Percentiles rank a stretch among this genome's conserved stretches.
Evolutionary conservation across 2,888 invertebrate species (phyloP).

Genomic region (Noctua fimbriata): DNA sequence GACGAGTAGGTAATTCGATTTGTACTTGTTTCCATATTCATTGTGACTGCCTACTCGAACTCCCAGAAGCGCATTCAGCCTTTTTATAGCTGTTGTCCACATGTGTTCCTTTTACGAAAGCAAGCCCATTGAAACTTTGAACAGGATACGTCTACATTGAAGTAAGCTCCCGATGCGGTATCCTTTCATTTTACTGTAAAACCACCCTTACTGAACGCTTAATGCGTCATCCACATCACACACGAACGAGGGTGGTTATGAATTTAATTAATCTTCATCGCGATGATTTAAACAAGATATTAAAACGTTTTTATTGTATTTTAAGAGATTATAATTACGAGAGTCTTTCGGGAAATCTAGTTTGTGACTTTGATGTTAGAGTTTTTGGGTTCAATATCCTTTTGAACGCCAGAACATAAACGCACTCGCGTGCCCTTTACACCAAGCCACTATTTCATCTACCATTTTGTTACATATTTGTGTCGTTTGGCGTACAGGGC

Average conservation of each 20-base stretch:
- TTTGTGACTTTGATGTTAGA: background rate
- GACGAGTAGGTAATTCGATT: conserved; percentile 3
- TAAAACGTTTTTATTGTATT: conserved; percentile 63
- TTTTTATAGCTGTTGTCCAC: conserved; percentile 26
- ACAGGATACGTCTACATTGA: conserved; percentile 28
- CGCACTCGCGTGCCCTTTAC: too few species aligned
- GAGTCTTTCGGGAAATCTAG: conserved; percentile 1
- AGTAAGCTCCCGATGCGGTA: conserved; percentile 28
- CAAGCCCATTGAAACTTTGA: conserved; percentile 30
- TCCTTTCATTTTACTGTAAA: conserved; percentile 38
- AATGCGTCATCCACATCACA: conserved; percentile 72
- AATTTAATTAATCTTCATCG: conserved; percentile 79
- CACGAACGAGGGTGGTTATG: conserved; percentile 79
- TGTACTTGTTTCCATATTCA: conserved; percentile 18
- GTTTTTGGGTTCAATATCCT: background rate
- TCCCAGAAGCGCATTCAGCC: conserved; percentile 3
- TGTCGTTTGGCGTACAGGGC: too few species aligned
- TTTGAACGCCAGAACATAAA: too few species aligned
- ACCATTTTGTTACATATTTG: too few species aligned
- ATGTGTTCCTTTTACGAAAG: conserved; percentile 15
- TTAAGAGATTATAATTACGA: conserved; percentile 20
- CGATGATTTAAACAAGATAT: conserved; percentile 73
- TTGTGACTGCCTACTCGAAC: background rate
- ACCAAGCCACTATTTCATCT: too few species aligned
- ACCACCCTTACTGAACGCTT: conserved; percentile 64